Percentiles rank a stretch among this genome's conserved stretches.
These are phyloP conservation scores for Dasypogon diadema DNA, from an alignment of 2,888 invertebrate genomes.

Conservation along the genomic window DNA sequence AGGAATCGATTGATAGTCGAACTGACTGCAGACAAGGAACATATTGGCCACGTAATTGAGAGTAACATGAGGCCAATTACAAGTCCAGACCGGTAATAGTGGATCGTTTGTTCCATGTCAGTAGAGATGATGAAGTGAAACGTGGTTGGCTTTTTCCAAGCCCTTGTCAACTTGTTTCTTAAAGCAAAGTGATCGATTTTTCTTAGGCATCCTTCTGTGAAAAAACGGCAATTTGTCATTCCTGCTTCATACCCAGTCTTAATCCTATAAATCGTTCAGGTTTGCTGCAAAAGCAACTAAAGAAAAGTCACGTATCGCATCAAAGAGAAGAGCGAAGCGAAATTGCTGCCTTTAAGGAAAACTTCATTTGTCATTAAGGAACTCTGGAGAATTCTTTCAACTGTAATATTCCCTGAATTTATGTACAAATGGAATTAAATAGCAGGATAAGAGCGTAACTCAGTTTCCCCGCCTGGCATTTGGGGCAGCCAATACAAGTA, in stretches of 20 bases:
- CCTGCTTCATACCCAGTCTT: constrained; percentile 17
- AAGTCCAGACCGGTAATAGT: constrained; percentile 46
- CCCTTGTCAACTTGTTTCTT: constrained; percentile 47
- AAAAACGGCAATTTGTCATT: constrained; percentile 45
- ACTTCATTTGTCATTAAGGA: constrained; percentile 39
- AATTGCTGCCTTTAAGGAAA: constrained; percentile 34
- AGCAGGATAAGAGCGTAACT: not conserved
- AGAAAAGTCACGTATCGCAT: constrained; percentile 37
- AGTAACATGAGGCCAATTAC: constrained; percentile 50
- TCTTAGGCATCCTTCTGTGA: constrained; percentile 26
- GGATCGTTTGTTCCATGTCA: constrained; percentile 46
- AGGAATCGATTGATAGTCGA: constrained; percentile 15
- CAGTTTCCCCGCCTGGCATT: not conserved
- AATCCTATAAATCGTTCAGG: constrained; percentile 42
- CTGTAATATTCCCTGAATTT: not conserved
- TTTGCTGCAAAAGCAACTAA: constrained; percentile 14
- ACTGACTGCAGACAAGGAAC: constrained; percentile 31
- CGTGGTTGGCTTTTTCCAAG: constrained; percentile 35
- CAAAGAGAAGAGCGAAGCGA: constrained; percentile 28
- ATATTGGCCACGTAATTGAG: constrained; percentile 49
- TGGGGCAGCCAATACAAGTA: not conserved
- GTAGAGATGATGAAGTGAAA: constrained; percentile 45
- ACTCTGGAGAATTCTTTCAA: constrained; percentile 18
- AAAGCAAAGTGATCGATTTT: constrained; percentile 41
- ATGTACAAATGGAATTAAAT: not conserved